Base-by-base conservation (phyloP, 1,140 invertebrate species). In the Trichonephila inaurata region DNA sequence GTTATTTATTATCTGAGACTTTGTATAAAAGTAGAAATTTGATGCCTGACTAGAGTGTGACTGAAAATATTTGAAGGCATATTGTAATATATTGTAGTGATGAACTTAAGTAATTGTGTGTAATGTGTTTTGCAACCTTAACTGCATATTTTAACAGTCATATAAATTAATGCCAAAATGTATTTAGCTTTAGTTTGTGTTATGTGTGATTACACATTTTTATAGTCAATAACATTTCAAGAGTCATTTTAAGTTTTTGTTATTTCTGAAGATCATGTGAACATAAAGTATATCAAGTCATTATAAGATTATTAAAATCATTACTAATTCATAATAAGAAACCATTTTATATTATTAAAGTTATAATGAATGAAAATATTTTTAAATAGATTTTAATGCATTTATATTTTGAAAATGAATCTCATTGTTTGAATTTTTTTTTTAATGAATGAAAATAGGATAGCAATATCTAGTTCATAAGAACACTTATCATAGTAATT, bases 141-240 rank as follows among this genome's bases (percentile, higher is more conserved):
- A 85, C n/a, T 60, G 58, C 60, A 51, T 85, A 85, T 61, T 85
- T 85, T 60, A 61, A 85, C 72, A 33, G 60, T 60, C 51, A 60
- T 51, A 85, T 85, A 16, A 85, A 85, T 33, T 58, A 24, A 69
- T 85, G 83, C 83, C 58, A 85, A 85, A 61, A 33, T 85, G 58
- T 61, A 61, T 85, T 58, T 85, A 85, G 83, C n/a, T 85, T 85
- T 85, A 85, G 83, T 85, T 85, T 60, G 51, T 85, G 83, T 85
- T 85, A n/a, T 24, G 83, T 61, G 83, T 61, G 83, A 85, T 28
- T n/a, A 60, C 33, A 85, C 21, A 24, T 28, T 83, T 83, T 85
- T 85, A 58, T 85, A 85, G 83, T 85, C 83, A 85, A 14, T 61
- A 24, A n/a, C 18, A 51, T 83, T 6, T 8, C 21, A 83, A 83